Percentiles rank a stretch among this genome's conserved stretches.
These are phyloP conservation scores for Chamaetylas fuelleborni DNA, from an alignment of 2,113 vertebrate species.

Conservation along the genomic window DNA sequence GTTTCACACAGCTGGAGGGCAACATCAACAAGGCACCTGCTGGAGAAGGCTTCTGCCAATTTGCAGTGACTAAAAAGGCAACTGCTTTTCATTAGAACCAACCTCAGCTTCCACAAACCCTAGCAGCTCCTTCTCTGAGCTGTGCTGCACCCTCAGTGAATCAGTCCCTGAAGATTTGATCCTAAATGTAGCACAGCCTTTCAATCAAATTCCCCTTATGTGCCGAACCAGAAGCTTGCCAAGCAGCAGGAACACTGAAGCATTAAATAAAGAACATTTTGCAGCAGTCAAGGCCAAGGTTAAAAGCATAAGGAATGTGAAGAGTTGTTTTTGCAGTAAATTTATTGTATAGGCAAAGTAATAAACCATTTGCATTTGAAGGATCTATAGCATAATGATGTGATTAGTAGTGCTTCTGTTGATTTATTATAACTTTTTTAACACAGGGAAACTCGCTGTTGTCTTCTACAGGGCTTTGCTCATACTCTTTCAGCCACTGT, in stretches of 20 bases:
- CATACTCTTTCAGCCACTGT: background rate
- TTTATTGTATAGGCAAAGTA: background rate
- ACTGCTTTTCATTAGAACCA: background rate
- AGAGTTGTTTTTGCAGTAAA: conserved; percentile 33
- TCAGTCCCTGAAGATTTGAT: background rate
- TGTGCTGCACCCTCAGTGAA: background rate
- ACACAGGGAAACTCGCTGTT: background rate
- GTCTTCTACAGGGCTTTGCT: background rate
- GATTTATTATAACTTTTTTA: background rate
- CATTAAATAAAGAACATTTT: conserved; percentile 59
- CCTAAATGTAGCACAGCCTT: conserved; percentile 25
- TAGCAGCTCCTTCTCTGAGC: background rate
- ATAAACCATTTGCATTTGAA: conserved; percentile 56
- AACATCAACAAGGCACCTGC: background rate
- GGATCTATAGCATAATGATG: background rate
- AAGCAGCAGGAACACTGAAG: conserved; percentile 36
- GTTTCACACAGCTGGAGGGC: background rate
- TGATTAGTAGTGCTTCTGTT: background rate
- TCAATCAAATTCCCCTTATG: conserved; percentile 37
- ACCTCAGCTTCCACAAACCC: background rate
- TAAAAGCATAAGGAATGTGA: conserved; percentile 53
- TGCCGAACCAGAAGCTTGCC: conserved; percentile 31
- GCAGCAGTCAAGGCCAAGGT: conserved; percentile 41
- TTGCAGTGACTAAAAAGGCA: background rate
- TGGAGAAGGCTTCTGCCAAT: background rate